Evolutionary conservation across 1,140 invertebrate species (phyloP), one percentile per base, ranked within the genome.

Genomic region (Ladona fulva): DNA sequence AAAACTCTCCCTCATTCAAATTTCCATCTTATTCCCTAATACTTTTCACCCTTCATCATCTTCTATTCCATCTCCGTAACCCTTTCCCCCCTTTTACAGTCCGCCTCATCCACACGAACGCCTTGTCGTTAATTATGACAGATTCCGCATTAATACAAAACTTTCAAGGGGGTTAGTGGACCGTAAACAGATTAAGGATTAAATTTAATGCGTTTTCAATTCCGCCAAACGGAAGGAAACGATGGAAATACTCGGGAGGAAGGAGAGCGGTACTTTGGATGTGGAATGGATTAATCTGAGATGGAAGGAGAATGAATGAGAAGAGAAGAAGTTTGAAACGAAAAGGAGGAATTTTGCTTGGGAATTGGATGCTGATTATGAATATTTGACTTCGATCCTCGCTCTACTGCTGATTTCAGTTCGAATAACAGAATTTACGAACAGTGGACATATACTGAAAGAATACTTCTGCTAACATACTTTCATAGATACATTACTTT

Each of bases 201-300:
- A 66, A 66, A 66, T 66, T 66, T 66, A 66, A 66, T 66, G 52
- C 52, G 52, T 66, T 66, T 66, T 66, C 52, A 66, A 66, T 66
- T 66, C 52, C 16, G 12, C n/a, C 3, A 22, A 37, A 5, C 29
- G 52, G 52, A 66, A 12, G 52, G 14, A 66, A 66, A 12, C 16
- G 12, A 66, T 52, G 44, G 44, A 52, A 52, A 11, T 52, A 52
- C 19, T 11, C 19, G 44, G 44, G 10, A 52, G 44, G 44, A 52
- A 52, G 44, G 44, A 19, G 19, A 52, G 44, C 19, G 44, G 19
- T 10, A 52, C 44, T 10, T 52, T 10, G 10, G 44, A 19, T 52
- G 44, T 52, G 44, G 44, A 52, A 52, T 52, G 44, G 44, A 19
- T n/a, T n/a, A n/a, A n/a, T n/a, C n/a, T n/a, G n/a, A n/a, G n/a